Evolutionary conservation across 2,888 invertebrate species (phyloP), one percentile per base, ranked within the genome.

Genomic region (Lepeophtheirus nordmannii): DNA sequence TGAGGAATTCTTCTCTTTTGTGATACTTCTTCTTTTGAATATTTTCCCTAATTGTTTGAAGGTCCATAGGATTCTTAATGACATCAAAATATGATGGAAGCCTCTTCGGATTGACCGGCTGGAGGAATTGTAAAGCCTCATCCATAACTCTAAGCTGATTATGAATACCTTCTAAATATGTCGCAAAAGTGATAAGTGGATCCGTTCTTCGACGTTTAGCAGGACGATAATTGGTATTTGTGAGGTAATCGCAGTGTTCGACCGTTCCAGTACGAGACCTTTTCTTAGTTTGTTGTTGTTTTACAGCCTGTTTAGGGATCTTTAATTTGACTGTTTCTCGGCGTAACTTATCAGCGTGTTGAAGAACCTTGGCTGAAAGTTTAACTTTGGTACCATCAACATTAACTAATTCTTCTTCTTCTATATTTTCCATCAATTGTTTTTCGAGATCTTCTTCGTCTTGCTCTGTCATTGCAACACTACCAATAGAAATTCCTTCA

Each of bases 61-160:
- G 79, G 75, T 98, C 97, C 91, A 98, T 97, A 0, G 98, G 98
- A 67, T 87, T 82, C 58, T 85, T 83, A 23, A 98, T 83, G 67
- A 96, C 89, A 70, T 86, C 85, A 74, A 92, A 87, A 76, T 99
- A 99, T 76, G 97, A 97, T 0, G 90, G 87, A 10, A 96, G 93
- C 72, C 84, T 76, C 85, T 94, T 96, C 12, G 85, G 83, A 78
- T 89, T 96, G 39, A 98, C 97, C 1, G 97, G 94, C 72, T 89
- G 86, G 71, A 93, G 79, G 77, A 98, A 97, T 0, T 89, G 89
- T 71, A 89, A 87, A 12, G 91, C 90, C 74, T 94, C 92, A 0
- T 90, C 89, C 75, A 96, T 76, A 72, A 87, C 87, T 59, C 94
- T 80, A 82, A 98, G 85, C 73, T 96, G 90, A 73, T 90, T 93